These are phyloP conservation scores for Adela reaumurella DNA, from an alignment of 2,888 invertebrate species.

Conservation along the genomic window DNA sequence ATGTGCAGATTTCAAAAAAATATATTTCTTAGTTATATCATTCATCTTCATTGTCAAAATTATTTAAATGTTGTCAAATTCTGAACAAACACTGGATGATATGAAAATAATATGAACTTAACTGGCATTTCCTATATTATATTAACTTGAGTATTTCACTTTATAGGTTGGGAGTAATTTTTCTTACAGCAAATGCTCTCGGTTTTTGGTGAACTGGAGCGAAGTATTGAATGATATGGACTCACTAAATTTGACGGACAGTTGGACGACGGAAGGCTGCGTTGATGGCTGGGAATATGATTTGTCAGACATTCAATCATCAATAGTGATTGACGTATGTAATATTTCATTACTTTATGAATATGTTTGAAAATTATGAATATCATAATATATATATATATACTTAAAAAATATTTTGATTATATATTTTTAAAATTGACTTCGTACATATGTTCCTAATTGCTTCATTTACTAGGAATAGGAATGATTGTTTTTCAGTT, in stretches of 20 bases:
- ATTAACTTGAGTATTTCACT: no score
- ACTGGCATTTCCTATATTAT: no score
- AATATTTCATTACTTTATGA: constrained; percentile 7
- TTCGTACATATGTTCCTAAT: no score
- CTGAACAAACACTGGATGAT: no score
- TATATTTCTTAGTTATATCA: no score
- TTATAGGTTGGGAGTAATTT: background rate
- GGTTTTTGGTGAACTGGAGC: constrained; percentile 73
- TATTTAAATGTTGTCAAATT: no score
- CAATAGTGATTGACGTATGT: constrained; percentile 80
- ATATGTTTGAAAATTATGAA: background rate
- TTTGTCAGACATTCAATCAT: constrained; percentile 64
- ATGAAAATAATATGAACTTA: no score
- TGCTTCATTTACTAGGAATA: no score
- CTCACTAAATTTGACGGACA: constrained; percentile 31
- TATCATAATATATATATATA: background rate
- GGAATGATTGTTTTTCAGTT: constrained; percentile 60
- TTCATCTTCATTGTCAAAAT: no score
- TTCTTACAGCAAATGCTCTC: constrained; percentile 64
- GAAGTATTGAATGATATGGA: constrained; percentile 35
- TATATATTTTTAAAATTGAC: background rate
- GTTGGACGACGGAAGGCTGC: constrained; percentile 69
- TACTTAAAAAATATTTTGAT: no score
- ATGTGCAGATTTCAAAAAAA: no score
- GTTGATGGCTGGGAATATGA: constrained; percentile 79